Base-by-base conservation (phyloP, 2,888 invertebrate genomes). In the Drymonia ruficornis region DNA sequence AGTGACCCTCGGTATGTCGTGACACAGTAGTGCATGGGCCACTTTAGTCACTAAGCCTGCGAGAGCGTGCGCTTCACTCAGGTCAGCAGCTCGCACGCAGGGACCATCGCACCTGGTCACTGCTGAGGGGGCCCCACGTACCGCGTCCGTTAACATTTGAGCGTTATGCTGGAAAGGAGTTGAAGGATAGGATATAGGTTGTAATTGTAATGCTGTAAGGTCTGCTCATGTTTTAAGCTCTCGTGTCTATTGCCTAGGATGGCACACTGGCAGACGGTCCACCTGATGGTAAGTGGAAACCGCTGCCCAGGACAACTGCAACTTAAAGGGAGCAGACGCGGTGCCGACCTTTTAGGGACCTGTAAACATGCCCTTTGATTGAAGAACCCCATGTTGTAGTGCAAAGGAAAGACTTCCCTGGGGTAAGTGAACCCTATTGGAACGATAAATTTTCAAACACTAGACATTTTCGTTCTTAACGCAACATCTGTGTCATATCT, bases 41-140 rank as follows among this genome's bases (percentile, higher is more conserved):
- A 91, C 86, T 55, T 84, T 85, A 1, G 76, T 80, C n/a, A 91
- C 90, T 12, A 91, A 73, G 4, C 84, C 81, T 1, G 89, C 84
- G 13, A 91, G 42, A 0, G 92, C 92, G 40, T 91, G 91, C 1
- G 92, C 91, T 59, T 92, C 91, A 53, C 92, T 91, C 15, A 91
- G 74, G 12, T 89, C 87, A 0, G 84, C 87, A 1, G 81, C 78
- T 55, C 71, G 79, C 12, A 70, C 52, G 59, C 85, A 87, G 13
- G 53, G 49, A 5, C 82, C 81, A 5, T 86, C 86, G 15, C 58
- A 61, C 48, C 83, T 76, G 2, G 83, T 57, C 2, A 89, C 80
- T 0, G 84, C 80, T 2, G 46, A 15, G 0, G 86, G 74, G 1
- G 89, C 81, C 2, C 62, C 46, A 11, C 91, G 82, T 0, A 91